Evolutionary conservation across 2,113 vertebrate genomes (phyloP), one percentile per base, ranked within the genome.

Genomic region (Poecilia latipinna): DNA sequence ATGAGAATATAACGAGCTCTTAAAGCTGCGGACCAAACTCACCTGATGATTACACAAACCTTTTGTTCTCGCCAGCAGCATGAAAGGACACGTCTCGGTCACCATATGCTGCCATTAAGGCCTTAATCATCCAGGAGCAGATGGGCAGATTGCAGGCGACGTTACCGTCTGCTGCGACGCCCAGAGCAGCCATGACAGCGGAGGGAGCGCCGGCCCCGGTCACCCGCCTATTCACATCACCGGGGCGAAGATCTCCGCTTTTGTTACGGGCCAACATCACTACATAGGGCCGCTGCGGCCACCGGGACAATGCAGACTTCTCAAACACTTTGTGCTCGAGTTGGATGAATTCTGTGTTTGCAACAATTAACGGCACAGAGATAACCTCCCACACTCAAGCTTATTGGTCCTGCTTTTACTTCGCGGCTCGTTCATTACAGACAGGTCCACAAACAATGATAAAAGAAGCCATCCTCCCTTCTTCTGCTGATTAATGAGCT

Each of bases 71-170:
- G 71, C 74, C 70, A 79, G 66, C 87, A 78, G 82, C 67, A 26
- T 48, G 82, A 70, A 37, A 82, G 69, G 26, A 48, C 51, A 74
- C 60, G 70, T 74, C 79, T 79, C 54, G 70, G 79, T 80, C 85
- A 79, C 89, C 92, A 92, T 91, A 93, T 93, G 93, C 71, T 90
- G 82, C 79, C n/a, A 76, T 83, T 79, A 86, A 80, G 82, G 86
- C 70, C 75, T 82, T 87, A 87, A 90, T 89, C 51, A 74, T 65
- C 68, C 66, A 5, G 75, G 80, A 83, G 82, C 91, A 90, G 87
- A 88, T 84, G 90, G 85, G 83, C 86, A 88, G 85, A 80, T 65
- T 72, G 83, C 68, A 79, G 77, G 78, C 33, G 74, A 85, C 80
- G 70, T 54, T 13, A 31, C 79, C 68, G 65, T 86, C 85, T 83